Conservation (phyloP, 1,140 invertebrate genomes). For the Drosophila erecta region DNA sequence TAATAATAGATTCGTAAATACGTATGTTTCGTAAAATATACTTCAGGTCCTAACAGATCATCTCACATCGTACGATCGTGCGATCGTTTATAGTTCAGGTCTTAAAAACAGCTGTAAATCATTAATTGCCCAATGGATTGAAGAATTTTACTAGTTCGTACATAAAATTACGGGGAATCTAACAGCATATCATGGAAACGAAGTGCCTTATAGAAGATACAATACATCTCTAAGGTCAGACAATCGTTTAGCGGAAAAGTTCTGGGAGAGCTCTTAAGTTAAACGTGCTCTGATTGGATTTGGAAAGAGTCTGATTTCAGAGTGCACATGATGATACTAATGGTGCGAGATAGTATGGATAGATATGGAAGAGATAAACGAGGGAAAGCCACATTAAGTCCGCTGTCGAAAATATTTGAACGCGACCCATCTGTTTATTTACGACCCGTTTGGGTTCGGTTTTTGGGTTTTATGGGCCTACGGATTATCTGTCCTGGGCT, state of each 20-base stretch:
- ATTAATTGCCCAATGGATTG: not conserved
- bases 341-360: constrained; percentile 26
- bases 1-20: too few relatives aligned
- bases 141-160: not conserved
- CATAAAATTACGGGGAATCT: too few relatives aligned
- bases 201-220: not conserved
- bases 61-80: too few relatives aligned
- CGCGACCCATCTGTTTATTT: constrained; percentile 21
- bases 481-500: constrained; percentile 2
- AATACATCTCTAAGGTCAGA: constrained; percentile 45
- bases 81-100: not conserved
- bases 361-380: constrained; percentile 8
- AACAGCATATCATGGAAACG: too few relatives aligned
- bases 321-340: constrained; percentile 10
- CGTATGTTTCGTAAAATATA: too few relatives aligned
- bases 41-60: too few relatives aligned
- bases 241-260: constrained; percentile 51
- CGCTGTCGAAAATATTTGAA: constrained; percentile 1
- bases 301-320: constrained; percentile 25
- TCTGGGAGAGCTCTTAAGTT: constrained; percentile 26
- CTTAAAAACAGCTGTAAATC: not conserved
- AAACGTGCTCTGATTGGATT: constrained; percentile 45
- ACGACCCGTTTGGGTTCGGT: constrained; percentile 11
- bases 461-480: not conserved
- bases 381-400: constrained; percentile 28